These are phyloP conservation scores for Kryptolebias marmoratus DNA, from an alignment of 2,113 vertebrate species.

Conservation along the genomic window DNA sequence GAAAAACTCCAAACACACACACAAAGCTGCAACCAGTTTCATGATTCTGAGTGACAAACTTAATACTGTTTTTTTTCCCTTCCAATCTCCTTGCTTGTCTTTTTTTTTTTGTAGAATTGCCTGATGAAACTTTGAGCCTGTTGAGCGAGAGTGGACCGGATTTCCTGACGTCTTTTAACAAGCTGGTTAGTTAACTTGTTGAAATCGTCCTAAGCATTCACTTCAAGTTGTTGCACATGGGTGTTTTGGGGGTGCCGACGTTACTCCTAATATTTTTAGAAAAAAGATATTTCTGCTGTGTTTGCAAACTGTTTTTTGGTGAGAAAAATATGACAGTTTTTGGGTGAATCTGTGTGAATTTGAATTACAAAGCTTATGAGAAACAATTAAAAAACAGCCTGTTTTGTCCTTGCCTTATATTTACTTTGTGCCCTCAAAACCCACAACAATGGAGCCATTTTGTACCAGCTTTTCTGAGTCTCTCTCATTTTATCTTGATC, in stretches of 20 bases:
- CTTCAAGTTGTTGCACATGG: background rate
- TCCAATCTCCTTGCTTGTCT: constrained; percentile 7
- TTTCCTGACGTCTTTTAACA: constrained; percentile 54
- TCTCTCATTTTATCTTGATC: too few species aligned
- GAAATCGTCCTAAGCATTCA: background rate
- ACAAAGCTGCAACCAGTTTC: background rate
- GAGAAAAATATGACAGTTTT: too few species aligned
- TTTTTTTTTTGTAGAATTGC: constrained; percentile 80
- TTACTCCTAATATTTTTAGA: too few species aligned
- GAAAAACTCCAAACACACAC: background rate
- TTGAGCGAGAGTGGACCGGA: constrained; percentile 77
- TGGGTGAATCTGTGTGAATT: too few species aligned
- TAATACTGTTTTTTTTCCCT: background rate
- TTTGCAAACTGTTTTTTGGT: too few species aligned
- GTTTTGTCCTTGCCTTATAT: too few species aligned
- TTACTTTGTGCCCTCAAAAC: too few species aligned
- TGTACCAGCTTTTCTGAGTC: too few species aligned
- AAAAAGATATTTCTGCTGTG: too few species aligned
- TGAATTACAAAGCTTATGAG: too few species aligned
- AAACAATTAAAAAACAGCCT: too few species aligned
- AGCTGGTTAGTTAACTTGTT: constrained; percentile 51
- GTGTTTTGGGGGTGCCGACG: background rate
- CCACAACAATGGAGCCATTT: too few species aligned
- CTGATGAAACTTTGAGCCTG: constrained; percentile 76
- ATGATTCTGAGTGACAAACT: background rate